A percentile compares a stretch with the other conserved stretches of the same genome.
phyloP scores from a whole-genome alignment of 2,888 invertebrate species.

The Lasioglossum lativentre region DNA sequence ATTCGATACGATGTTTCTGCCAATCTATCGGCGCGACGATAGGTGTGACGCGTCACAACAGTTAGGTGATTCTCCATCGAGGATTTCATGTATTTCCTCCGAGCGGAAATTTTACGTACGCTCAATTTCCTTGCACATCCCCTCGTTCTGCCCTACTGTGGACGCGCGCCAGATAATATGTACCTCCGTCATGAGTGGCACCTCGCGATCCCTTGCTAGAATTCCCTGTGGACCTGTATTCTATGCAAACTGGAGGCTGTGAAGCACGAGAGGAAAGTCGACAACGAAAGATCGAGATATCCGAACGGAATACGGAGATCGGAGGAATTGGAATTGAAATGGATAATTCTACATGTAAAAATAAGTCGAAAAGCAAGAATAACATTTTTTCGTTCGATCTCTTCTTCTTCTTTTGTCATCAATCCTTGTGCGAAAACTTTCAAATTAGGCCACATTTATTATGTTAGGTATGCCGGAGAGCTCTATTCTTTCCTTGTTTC shows the following conservation, averaged over 20 bases:
- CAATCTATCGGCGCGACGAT: background rate
- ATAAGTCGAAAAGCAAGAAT: no score
- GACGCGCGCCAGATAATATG: slow-evolving; percentile 59
- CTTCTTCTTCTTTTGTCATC: no score
- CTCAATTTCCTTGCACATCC: slow-evolving; percentile 58
- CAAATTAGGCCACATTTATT: no score
- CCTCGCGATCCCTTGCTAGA: slow-evolving; percentile 71
- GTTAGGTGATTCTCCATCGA: slow-evolving; percentile 8
- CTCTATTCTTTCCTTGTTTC: no score
- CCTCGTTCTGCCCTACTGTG: slow-evolving; percentile 15
- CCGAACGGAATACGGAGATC: background rate
- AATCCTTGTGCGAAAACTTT: no score
- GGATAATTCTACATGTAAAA: no score
- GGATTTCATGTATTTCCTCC: slow-evolving; percentile 50
- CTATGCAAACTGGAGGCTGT: slow-evolving; percentile 74
- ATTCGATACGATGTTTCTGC: background rate
- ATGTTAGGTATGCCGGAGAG: no score
- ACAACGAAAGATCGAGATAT: slow-evolving; percentile 49
- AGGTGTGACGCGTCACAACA: background rate
- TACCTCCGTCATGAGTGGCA: slow-evolving; percentile 68
- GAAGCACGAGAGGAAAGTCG: slow-evolving; percentile 51
- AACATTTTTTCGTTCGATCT: no score
- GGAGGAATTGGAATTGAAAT: background rate
- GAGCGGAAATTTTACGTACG: slow-evolving; percentile 62
- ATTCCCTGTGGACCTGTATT: slow-evolving; percentile 72